Evolutionary conservation across 2,113 vertebrate species (phyloP).

Genomic region (Menura novaehollandiae): DNA sequence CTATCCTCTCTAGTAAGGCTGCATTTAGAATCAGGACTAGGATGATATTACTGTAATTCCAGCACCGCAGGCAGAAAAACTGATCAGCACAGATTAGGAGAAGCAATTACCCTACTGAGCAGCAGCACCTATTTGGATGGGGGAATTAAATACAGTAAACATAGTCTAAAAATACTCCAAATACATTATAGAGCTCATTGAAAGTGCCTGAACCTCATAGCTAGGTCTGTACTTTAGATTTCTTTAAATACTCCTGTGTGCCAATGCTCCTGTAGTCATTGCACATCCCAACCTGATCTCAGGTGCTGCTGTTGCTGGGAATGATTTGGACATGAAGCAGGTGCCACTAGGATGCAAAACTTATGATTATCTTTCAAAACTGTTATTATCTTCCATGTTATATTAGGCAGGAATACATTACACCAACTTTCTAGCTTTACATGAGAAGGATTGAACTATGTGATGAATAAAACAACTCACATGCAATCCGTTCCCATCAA

Average conservation of each 20-base stretch:
- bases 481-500: neutral
- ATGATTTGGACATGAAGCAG: neutral
- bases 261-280: neutral
- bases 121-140: neutral
- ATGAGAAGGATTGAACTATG: neutral
- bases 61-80: neutral
- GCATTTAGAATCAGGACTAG: neutral
- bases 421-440: neutral
- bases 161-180: conserved; percentile 7
- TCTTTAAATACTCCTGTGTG: neutral
- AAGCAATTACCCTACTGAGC: neutral
- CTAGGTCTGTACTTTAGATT: neutral
- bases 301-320: neutral
- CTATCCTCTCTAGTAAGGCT: neutral
- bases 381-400: neutral
- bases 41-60: neutral
- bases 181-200: neutral
- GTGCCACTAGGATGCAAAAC: neutral
- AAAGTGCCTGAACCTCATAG: neutral
- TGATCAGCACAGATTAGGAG: neutral
- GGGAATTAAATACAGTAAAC: conserved; percentile 2
- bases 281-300: neutral
- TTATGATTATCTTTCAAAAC: neutral
- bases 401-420: neutral
- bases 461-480: neutral